Base-by-base conservation (phyloP, 2,113 vertebrate genomes). In the Ploceus nigricollis region DNA sequence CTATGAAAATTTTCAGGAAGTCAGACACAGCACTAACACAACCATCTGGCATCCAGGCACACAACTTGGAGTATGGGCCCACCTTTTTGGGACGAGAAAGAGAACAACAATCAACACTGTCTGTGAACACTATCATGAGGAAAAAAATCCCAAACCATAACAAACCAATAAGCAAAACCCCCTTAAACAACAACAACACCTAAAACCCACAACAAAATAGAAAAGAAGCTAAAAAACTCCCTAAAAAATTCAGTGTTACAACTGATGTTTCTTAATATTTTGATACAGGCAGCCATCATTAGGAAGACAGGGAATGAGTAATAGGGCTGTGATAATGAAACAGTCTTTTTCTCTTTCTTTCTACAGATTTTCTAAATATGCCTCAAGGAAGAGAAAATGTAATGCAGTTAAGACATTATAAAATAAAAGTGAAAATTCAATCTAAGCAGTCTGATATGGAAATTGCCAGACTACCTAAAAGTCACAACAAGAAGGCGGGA, bases 401-500 rank as follows among this genome's bases (percentile, higher is more conserved):
- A 68, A 33, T 58, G 23, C 14, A 33, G 18, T 23, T 82, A 58
- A 87, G 39, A 39, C 7, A n/a, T 15, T 15, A 3, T n/a, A 80
- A 93, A 58, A 75, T 60, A 51, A 53, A 93, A 63, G 56, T 25
- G 4, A 63, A 80, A 92, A 94, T 19, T 73, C 35, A 51, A 0
- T 57, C 19, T 64, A 61, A 70, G 15, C 3, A 82, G 19, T 61
- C 15, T 56, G 4, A 48, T 86, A 66, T 11, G 25, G 12, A 76
- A 82, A 73, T 31, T 51, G 7, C 13, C 47, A 56, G 15, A 82
- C 4, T 48, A 71, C 15, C 14, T 20, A 71, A 44, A 87, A 39
- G 10, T 57, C 20, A 88, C 28, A 10, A 57, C 23, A 82, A 30
- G 1, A n/a, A 50, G 6, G 15, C 0, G 0, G 4, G 4, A 42